Evolutionary conservation across 2,888 invertebrate species (phyloP).

Genomic region (Apomyelois bistriatella): DNA sequence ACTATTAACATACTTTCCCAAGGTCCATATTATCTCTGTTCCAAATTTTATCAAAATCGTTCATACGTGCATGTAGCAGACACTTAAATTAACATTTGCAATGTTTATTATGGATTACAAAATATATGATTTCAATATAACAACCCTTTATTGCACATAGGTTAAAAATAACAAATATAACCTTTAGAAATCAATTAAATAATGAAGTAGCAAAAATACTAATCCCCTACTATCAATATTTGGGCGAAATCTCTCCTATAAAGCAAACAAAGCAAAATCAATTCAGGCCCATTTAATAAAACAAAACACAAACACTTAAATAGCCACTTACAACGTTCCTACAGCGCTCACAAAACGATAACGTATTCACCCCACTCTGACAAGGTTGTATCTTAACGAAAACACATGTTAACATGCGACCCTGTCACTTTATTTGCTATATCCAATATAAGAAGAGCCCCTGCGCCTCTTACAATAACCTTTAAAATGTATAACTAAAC

Average conservation of each 20-base stretch:
- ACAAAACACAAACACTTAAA: conserved; percentile 16
- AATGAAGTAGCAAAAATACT: no score
- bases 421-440: conserved; percentile 35
- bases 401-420: conserved; percentile 55
- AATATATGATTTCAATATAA: no score
- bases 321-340: conserved; percentile 10
- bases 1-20: no score
- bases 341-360: conserved; percentile 17
- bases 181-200: no score
- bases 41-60: no score
- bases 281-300: conserved; percentile 11
- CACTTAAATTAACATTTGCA: no score
- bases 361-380: conserved; percentile 38
- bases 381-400: conserved; percentile 41
- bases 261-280: conserved; percentile 11
- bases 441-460: conserved; percentile 35
- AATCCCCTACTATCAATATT: background rate
- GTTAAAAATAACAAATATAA: no score
- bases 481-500: conserved; percentile 11
- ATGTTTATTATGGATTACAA: no score
- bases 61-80: no score
- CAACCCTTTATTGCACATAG: no score
- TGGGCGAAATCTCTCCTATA: background rate
- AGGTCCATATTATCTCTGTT: no score
- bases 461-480: conserved; percentile 20